Base-by-base conservation (phyloP, 2,797 vertebrate genomes). In the Scolopax rusticola region DNA sequence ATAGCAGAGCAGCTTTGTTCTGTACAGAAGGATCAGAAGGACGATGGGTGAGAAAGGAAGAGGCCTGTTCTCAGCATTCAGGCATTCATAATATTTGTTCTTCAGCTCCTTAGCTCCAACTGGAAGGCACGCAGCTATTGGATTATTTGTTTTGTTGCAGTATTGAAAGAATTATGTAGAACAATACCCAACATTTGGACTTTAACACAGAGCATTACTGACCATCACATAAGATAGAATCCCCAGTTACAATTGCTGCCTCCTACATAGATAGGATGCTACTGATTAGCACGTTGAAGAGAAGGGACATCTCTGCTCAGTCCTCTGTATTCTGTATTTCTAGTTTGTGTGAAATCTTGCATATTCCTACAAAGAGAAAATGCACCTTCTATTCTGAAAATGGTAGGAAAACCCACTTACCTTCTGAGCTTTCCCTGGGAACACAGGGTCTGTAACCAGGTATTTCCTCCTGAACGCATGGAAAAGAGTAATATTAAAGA, bases 1-100 rank as follows among this genome's bases (percentile, higher is more conserved):
- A 90, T 53, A 75, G 96, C 82, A 81, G 84, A 93, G 85, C 92
- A 94, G 81, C 84, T 96, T 96, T 94, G 87, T 78, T 94, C 81
- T 67, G 25, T 78, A 15, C 53, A 71, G 84, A 80, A 75, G 51
- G 67, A 95, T 91, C 78, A 80, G 56, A 87, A 76, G 56, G 77
- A 95, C 0, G 12, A 53, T 53, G 89, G 57, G n/a, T 63, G 88
- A 89, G 63, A 77, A 84, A 84, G 84, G 53, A 92, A 78, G 25
- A 83, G 57, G 64, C n/a, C 74, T 82, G 24, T 70, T 92, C 50
- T 69, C 83, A 79, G 28, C 43, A 57, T 64, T 79, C 80, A 41
- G 56, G 11, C 1, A 0, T 47, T 60, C 10, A 6, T 10, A 30
- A 10, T 76, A 54, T 59, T 71, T 77, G 23, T 56, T 80, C 77